phyloP scores from a whole-genome alignment of 1,140 invertebrate species.

The Cydia strobilella region DNA sequence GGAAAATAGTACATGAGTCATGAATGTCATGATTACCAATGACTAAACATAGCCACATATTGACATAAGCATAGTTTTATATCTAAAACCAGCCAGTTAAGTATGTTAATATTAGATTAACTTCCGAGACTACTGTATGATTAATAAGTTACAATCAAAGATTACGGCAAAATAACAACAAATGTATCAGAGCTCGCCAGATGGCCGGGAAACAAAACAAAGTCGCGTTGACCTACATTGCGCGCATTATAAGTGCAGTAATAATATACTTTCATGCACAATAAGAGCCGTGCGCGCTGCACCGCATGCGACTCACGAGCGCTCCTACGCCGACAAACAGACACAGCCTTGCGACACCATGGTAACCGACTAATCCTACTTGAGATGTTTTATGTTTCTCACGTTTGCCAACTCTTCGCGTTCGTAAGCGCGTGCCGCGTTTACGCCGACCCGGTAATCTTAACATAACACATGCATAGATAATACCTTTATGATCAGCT shows the following conservation, averaged over 20 bases:
- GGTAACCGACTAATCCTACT: slow-evolving; percentile 30
- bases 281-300: slow-evolving; percentile 44
- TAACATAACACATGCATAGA: slow-evolving; percentile 55
- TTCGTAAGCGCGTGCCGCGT: slow-evolving; percentile 37
- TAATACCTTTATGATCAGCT: slow-evolving; percentile 89
- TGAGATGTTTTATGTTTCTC: slow-evolving; percentile 36
- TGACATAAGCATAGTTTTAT: not conserved
- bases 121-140: not conserved
- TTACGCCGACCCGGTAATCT: slow-evolving; percentile 46
- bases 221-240: slow-evolving; percentile 64
- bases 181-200: slow-evolving; percentile 24
- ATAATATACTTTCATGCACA: slow-evolving; percentile 73
- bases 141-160: not conserved
- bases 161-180: slow-evolving; percentile 9
- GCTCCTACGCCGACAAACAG: slow-evolving; percentile 1
- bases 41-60: slow-evolving; percentile 13
- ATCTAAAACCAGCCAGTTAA: not conserved
- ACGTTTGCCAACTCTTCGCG: slow-evolving; percentile 62
- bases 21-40: not conserved
- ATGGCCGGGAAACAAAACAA: slow-evolving; percentile 48
- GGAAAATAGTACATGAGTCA: slow-evolving; percentile 3
- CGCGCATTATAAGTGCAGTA: slow-evolving; percentile 65
- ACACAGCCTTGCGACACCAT: slow-evolving; percentile 5
- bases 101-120: not conserved
- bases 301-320: not conserved